A percentile compares a stretch with the other conserved stretches of the same genome.
Evolutionary conservation across 2,113 vertebrate species (phyloP).

Genomic region (Cnemophilus loriae): DNA sequence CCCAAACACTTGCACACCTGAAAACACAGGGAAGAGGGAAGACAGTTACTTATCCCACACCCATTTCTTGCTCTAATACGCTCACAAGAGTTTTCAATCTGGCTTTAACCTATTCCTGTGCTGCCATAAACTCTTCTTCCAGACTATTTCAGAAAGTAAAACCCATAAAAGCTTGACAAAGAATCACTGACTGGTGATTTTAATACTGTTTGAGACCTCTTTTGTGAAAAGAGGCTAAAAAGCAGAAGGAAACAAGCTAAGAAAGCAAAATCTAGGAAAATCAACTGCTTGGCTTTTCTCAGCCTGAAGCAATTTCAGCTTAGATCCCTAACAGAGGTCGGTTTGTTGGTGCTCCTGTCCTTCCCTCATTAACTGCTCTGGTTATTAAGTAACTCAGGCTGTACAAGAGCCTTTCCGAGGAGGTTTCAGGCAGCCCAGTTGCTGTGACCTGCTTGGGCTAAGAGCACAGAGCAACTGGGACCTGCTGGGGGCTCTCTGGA

Average conservation of each 20-base stretch:
- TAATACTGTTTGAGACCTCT: not conserved
- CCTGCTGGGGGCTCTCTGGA: not conserved
- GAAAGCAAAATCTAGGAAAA: not conserved
- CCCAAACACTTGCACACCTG: not conserved
- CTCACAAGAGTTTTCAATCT: not conserved
- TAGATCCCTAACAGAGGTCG: not conserved
- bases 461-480: not conserved
- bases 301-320: not conserved
- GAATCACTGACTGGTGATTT: not conserved
- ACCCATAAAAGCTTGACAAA: not conserved
- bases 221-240: not conserved
- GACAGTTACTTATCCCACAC: not conserved
- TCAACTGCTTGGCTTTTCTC: not conserved
- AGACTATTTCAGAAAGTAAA: not conserved
- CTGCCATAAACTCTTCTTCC: not conserved
- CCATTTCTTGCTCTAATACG: not conserved
- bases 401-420: not conserved
- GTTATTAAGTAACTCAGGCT: slow-evolving; percentile 4
- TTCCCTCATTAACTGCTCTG: not conserved
- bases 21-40: not conserved
- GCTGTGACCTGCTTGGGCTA: not conserved
- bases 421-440: not conserved
- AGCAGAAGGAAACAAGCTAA: not conserved
- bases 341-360: not conserved
- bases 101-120: not conserved